These are phyloP conservation scores for Hyperopisus bebe DNA, from an alignment of 2,113 vertebrate genomes.

Conservation along the genomic window DNA sequence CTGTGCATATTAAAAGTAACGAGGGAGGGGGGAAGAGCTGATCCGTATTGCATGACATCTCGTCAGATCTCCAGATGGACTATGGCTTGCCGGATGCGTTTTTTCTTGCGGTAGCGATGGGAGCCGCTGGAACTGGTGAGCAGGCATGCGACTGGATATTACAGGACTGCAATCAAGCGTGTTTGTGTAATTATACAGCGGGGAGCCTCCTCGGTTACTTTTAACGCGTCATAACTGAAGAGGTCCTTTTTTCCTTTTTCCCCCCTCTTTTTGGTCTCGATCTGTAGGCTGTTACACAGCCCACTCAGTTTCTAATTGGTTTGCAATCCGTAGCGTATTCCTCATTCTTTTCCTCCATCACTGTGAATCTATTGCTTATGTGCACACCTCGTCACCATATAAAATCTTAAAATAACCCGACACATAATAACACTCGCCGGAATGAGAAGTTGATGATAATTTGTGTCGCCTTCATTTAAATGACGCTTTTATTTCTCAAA, in stretches of 20 bases:
- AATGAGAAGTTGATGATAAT: constrained; percentile 10
- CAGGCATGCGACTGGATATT: constrained; percentile 42
- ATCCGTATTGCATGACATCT: constrained; percentile 30
- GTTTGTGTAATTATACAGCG: constrained; percentile 37
- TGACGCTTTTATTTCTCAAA: not conserved
- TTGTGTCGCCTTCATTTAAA: not conserved
- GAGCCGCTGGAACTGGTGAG: constrained; percentile 60
- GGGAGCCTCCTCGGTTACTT: constrained; percentile 48
- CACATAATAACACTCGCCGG: not conserved
- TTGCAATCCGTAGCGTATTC: constrained; percentile 19
- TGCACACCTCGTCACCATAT: constrained; percentile 5
- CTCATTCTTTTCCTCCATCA: constrained; percentile 18
- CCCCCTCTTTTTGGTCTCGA: constrained; percentile 23
- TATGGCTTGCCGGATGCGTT: constrained; percentile 25
- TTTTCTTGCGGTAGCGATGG: constrained; percentile 53
- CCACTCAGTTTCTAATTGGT: constrained; percentile 30
- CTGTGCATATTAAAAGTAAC: not conserved
- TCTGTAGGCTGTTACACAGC: constrained; percentile 14
- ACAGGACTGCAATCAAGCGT: constrained; percentile 48
- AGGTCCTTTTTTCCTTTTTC: constrained; percentile 16
- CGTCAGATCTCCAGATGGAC: constrained; percentile 29
- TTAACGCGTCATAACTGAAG: constrained; percentile 41
- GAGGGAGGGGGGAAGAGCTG: constrained; percentile 3
- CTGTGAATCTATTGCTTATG: constrained; percentile 15
- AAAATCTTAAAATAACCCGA: not conserved